Percentiles rank a stretch among this genome's conserved stretches.
These are phyloP conservation scores for Lasioglossum albipes DNA, from an alignment of 1,140 invertebrate species.

Conservation along the genomic window DNA sequence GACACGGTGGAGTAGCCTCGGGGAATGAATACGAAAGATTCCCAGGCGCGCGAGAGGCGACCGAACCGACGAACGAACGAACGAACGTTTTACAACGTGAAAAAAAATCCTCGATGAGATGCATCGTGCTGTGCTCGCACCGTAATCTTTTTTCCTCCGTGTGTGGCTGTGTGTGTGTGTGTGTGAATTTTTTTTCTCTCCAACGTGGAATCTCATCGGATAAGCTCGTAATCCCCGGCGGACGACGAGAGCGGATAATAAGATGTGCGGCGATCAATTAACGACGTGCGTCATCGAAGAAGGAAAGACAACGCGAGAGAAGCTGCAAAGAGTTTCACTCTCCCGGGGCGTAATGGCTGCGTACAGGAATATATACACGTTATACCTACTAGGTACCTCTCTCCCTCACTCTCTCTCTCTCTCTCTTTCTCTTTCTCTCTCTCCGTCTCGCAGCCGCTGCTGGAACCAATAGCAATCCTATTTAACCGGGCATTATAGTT, in stretches of 20 bases:
- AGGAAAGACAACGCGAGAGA: neutral
- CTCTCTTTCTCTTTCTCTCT: neutral
- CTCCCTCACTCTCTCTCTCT: no score
- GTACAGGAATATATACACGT: no score
- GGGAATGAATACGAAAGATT: no score
- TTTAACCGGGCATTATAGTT: neutral
- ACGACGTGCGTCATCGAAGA: neutral
- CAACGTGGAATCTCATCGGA: neutral
- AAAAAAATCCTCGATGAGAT: no score
- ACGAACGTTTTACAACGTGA: no score
- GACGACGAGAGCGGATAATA: neutral
- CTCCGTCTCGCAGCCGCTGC: neutral
- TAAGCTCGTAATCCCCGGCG: neutral
- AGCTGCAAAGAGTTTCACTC: neutral
- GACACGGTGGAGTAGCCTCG: no score
- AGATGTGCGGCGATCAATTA: neutral
- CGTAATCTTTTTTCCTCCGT: neutral
- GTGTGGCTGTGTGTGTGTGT: no score
- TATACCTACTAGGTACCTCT: no score
- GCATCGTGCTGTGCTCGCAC: neutral
- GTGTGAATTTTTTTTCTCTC: no score
- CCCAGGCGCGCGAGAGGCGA: no score
- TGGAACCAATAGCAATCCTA: neutral
- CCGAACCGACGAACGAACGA: no score
- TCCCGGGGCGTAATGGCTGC: neutral